Conservation (phyloP, 2,113 vertebrate genomes). For the Neotragus pygmaeus region DNA sequence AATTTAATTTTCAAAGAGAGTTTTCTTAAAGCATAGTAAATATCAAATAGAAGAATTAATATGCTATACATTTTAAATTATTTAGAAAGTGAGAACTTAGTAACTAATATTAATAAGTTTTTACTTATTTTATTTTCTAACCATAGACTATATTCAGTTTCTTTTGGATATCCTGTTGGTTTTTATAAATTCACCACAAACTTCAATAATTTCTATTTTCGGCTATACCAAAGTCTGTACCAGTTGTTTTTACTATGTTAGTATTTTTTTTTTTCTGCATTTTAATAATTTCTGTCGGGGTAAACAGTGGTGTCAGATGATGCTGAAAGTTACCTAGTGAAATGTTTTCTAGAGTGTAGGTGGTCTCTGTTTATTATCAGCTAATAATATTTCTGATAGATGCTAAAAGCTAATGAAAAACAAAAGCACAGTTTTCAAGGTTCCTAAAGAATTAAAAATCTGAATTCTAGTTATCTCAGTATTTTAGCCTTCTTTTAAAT, state of each 20-base stretch:
- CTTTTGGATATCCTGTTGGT: not conserved
- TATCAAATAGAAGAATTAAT: not conserved
- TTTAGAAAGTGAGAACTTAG: conserved; percentile 6
- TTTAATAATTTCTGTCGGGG: not conserved
- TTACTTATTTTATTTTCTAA: conserved; percentile 19
- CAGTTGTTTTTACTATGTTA: not conserved
- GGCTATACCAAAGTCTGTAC: not conserved
- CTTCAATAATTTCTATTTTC: not conserved
- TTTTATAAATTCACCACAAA: conserved; percentile 16
- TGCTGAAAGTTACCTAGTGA: not conserved
- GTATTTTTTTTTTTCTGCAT: not conserved
- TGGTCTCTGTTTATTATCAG: not conserved
- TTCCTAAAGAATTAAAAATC: not conserved
- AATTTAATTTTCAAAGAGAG: conserved; percentile 29
- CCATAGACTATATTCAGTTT: not conserved
- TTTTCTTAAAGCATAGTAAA: not conserved
- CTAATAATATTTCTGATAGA: not conserved
- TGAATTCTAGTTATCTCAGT: not conserved
- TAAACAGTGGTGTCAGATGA: not conserved
- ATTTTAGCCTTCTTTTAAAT: not conserved
- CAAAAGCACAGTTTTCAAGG: not conserved
- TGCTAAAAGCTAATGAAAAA: not conserved
- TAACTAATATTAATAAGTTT: not conserved
- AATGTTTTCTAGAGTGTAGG: not conserved
- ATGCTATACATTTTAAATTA: not conserved